Conservation (phyloP, 2,888 invertebrate genomes). For the Lepidochrysops patricia region DNA sequence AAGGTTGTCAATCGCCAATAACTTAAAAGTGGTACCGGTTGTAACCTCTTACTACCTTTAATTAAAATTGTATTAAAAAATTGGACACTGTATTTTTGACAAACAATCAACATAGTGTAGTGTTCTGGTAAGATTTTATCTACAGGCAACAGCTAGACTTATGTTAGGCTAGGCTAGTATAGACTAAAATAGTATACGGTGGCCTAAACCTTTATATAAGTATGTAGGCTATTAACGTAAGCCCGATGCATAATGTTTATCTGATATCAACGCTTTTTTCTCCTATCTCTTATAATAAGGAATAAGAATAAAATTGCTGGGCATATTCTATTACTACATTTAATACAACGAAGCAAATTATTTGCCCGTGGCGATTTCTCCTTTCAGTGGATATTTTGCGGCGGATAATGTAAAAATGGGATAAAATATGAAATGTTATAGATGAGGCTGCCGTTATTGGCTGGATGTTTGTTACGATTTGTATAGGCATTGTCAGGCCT, state of each 20-base stretch:
- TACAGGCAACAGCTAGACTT: too few relatives aligned
- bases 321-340: constrained; percentile 8
- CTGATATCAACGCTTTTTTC: neutral
- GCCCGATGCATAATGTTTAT: too few relatives aligned
- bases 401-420: neutral
- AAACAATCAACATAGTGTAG: too few relatives aligned
- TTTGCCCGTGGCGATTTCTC: constrained; percentile 1
- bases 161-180: too few relatives aligned
- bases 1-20: too few relatives aligned
- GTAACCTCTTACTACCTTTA: too few relatives aligned
- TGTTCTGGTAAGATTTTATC: too few relatives aligned
- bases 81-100: too few relatives aligned
- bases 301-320: constrained; percentile 1
- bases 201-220: too few relatives aligned
- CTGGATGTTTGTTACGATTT: neutral
- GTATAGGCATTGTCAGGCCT: neutral
- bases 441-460: neutral
- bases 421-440: neutral
- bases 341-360: neutral
- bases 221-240: too few relatives aligned
- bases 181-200: neutral
- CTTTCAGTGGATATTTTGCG: neutral
- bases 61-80: too few relatives aligned
- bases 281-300: neutral
- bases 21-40: too few relatives aligned